Base-by-base conservation (phyloP, 2,797 vertebrate species). In the Hippocampus kuda region DNA sequence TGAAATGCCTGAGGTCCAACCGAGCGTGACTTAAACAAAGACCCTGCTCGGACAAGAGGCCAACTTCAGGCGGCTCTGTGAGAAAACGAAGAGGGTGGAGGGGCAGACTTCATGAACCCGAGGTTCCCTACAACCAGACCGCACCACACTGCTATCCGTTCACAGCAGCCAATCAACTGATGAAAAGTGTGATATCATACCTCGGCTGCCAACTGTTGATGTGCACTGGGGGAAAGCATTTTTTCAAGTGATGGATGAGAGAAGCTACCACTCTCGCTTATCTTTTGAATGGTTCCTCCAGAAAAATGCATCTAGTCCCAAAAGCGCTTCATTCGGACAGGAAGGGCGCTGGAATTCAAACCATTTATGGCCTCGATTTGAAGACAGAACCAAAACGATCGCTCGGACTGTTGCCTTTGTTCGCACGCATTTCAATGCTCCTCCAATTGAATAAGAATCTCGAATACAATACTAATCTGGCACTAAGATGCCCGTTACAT, bases 1-100 rank as follows among this genome's bases (percentile, higher is more conserved):
- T 89, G 92, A 93, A 95, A 97, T 98, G 92, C 94, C 94, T 88
- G 88, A 81, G 87, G 91, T 90, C 88, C 91, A 95, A 92, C 93
- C 91, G 92, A 93, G 94, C 94, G 92, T 93, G 92, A 92, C 93
- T 92, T 94, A 95, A 94, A 95, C 92, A 94, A 89, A 88, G 88
- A 90, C 93, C 93, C 88, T 92, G 92, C 91, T 91, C 85, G 89
- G 93, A 95, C 94, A 93, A 93, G 93, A 94, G 93, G 90, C 89
- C 91, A 93, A 91, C 90, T 88, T 89, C 88, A 90, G 93, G 90
- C 88, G 86, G 91, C 90, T 89, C 92, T 91, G 90, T 81, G 86
- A 89, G 86, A 85, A 81, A 83, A 88, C 88, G 81, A 75, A 75
- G 77, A 8, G 70, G 56, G 67, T 64, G 24, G 54, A 44, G 71